Conservation (phyloP, 1,140 invertebrate species). For the Hirudo medicinalis region DNA sequence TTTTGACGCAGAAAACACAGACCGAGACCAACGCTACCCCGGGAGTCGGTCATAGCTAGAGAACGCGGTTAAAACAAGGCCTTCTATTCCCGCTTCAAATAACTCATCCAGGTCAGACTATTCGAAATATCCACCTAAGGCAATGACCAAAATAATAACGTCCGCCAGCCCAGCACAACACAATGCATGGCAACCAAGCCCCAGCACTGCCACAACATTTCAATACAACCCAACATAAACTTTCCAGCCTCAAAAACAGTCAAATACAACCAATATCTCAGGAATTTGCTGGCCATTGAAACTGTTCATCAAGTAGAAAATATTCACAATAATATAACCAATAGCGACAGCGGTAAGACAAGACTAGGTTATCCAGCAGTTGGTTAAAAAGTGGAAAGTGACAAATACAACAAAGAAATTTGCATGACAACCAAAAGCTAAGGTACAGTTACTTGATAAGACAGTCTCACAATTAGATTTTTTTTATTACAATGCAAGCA, state of each 20-base stretch:
- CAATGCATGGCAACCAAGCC: background rate
- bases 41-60: no score
- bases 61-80: background rate
- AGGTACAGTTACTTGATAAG: background rate
- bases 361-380: background rate
- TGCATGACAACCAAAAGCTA: background rate
- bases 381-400: background rate
- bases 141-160: background rate
- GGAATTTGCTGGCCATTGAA: no score
- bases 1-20: no score
- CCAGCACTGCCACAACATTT: background rate
- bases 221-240: background rate
- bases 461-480: background rate
- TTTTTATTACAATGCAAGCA: background rate
- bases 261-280: no score
- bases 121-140: no score
- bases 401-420: background rate
- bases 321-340: no score
- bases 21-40: no score
- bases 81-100: no score
- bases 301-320: no score
- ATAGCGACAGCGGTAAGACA: background rate
- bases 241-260: conserved; percentile 5
- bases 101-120: background rate
- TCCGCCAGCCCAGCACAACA: background rate